A percentile compares a stretch with the other conserved stretches of the same genome.
Conservation (phyloP, 2,797 vertebrate genomes). For the Enteromius paludinosus region DNA sequence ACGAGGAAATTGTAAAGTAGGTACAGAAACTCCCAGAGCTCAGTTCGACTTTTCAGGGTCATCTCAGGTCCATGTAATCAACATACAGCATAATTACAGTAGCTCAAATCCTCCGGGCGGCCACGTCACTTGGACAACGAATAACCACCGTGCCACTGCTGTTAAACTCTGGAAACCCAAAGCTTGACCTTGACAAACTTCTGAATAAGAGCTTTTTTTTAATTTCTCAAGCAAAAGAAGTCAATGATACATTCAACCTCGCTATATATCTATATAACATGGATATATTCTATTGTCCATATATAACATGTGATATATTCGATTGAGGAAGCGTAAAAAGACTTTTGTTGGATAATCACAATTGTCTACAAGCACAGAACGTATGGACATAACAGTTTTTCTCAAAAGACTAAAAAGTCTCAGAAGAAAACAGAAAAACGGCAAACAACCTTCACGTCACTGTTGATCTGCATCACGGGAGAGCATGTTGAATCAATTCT, state of each 20-base stretch:
- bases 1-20: conserved; percentile 62
- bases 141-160: conserved; percentile 37
- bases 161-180: conserved; percentile 32
- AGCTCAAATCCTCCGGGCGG: conserved; percentile 31
- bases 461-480: conserved; percentile 2
- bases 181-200: conserved; percentile 39
- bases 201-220: background rate
- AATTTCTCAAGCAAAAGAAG: background rate
- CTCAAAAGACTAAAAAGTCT: background rate
- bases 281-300: background rate
- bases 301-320: background rate
- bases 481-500: conserved; percentile 21
- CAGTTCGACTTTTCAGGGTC: conserved; percentile 44
- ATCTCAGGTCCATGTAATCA: conserved; percentile 49
- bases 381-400: background rate
- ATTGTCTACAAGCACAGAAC: background rate
- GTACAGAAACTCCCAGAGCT: conserved; percentile 40
- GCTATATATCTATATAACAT: background rate
- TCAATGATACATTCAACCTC: background rate
- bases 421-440: background rate
- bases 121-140: conserved; percentile 39
- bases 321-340: background rate
- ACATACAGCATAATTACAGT: conserved; percentile 63
- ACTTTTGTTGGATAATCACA: too few species aligned
- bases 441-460: conserved; percentile 16